Evolutionary conservation across 2,797 vertebrate species (phyloP).

Genomic region (Microctenopoma lineatum): DNA sequence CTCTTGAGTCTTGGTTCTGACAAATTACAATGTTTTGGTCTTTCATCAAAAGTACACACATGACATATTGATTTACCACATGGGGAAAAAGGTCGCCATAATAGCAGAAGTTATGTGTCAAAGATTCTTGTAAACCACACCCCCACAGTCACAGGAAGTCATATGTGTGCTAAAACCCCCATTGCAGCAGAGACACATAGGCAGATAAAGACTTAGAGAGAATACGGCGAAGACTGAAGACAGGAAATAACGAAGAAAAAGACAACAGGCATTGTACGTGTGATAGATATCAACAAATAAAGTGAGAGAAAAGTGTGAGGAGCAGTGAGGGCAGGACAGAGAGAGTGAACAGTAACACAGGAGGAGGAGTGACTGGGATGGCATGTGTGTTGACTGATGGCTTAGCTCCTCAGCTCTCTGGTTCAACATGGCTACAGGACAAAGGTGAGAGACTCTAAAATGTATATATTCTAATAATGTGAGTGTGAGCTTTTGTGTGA

Average conservation of each 20-base stretch:
- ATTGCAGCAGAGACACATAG: slow-evolving; percentile 13
- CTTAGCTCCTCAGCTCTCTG: slow-evolving; percentile 35
- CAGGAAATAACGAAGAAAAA: slow-evolving; percentile 19
- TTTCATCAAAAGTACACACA: neutral
- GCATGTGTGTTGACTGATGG: slow-evolving; percentile 34
- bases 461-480: neutral
- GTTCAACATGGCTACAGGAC: slow-evolving; percentile 13
- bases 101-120: slow-evolving; percentile 59
- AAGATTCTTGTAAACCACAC: slow-evolving; percentile 62
- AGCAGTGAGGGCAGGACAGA: neutral
- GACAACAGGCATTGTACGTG: neutral
- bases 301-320: neutral
- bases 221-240: neutral
- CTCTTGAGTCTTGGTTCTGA: neutral
- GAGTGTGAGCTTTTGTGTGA: neutral
- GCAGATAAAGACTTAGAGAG: neutral
- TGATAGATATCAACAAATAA: neutral
- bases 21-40: neutral
- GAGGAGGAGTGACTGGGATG: neutral
- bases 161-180: slow-evolving; percentile 27
- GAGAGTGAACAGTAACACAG: neutral
- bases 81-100: neutral
- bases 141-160: slow-evolving; percentile 64
- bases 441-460: slow-evolving; percentile 61
- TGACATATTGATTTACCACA: accelerated